Conservation (phyloP, 2,797 vertebrate species). For the Graptemys geographica region DNA sequence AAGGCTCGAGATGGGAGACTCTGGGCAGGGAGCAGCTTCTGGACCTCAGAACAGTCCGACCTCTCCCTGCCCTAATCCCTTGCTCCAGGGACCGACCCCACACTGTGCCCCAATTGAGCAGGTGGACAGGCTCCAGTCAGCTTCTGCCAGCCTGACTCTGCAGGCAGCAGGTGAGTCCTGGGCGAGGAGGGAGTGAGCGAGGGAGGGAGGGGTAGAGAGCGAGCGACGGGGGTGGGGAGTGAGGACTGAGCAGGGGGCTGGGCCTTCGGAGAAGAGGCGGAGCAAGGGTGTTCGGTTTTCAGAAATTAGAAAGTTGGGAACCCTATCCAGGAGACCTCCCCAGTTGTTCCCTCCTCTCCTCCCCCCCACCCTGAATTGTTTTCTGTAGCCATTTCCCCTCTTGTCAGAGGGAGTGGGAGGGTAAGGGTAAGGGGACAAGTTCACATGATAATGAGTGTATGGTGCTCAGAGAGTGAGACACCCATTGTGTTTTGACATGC, state of each 20-base stretch:
- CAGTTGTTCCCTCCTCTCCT: too few relatives aligned
- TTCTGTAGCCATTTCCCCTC: not conserved
- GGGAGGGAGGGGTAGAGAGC: too few relatives aligned
- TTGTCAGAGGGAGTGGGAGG: not conserved
- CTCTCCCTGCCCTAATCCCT: too few relatives aligned
- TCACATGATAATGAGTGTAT: not conserved
- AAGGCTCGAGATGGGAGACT: not conserved
- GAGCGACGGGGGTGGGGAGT: too few relatives aligned
- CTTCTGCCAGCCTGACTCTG: too few relatives aligned
- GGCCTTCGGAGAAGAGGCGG: too few relatives aligned
- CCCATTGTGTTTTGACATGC: not conserved
- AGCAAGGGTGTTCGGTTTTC: too few relatives aligned
- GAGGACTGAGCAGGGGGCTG: too few relatives aligned
- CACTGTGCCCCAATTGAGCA: too few relatives aligned
- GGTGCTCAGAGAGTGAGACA: not conserved
- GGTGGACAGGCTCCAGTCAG: too few relatives aligned
- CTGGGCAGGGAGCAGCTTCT: not conserved
- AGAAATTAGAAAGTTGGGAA: too few relatives aligned
- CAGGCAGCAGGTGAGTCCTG: fast-evolving
- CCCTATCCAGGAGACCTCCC: not conserved
- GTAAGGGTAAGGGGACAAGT: not conserved
- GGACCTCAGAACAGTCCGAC: not conserved
- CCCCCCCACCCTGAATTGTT: not conserved
- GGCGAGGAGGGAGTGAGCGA: not conserved
- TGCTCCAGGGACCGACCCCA: too few relatives aligned